phyloP scores from a whole-genome alignment of 1,140 invertebrate species.

The Goniozus legneri region DNA sequence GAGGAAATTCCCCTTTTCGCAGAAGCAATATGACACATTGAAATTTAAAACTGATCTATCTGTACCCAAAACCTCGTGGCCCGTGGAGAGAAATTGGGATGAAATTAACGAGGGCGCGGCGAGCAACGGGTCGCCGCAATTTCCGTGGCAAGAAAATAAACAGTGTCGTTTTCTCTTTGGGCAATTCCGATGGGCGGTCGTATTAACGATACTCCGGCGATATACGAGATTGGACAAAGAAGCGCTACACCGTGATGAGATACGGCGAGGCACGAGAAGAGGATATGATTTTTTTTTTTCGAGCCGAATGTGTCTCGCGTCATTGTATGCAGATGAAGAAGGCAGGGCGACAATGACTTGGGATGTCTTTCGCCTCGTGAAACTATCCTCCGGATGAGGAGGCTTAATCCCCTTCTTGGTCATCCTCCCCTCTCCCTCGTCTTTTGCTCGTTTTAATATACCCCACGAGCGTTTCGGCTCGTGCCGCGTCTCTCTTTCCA shows the following conservation, averaged over 20 bases:
- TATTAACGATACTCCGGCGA: conserved; percentile 45
- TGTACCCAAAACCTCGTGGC: too few relatives aligned
- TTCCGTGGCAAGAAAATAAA: too few relatives aligned
- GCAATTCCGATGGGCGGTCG: conserved; percentile 44
- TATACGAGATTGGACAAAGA: conserved; percentile 16
- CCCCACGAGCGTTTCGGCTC: too few relatives aligned
- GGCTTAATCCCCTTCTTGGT: conserved; percentile 16
- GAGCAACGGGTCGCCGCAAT: too few relatives aligned
- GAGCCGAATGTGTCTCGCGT: conserved; percentile 36
- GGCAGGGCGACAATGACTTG: conserved; percentile 53
- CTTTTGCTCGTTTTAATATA: too few relatives aligned
- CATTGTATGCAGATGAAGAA: conserved; percentile 56
- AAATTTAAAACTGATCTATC: too few relatives aligned
- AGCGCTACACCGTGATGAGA: conserved; percentile 2
- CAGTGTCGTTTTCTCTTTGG: conserved; percentile 41
- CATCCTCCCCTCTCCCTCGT: conserved; percentile 8
- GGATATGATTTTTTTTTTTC: conserved; percentile 5
- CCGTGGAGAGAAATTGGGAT: too few relatives aligned
- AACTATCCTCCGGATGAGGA: too few relatives aligned
- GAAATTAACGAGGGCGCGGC: too few relatives aligned
- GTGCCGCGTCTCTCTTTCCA: conserved; percentile 22
- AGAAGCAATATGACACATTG: too few relatives aligned
- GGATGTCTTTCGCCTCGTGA: conserved; percentile 11
- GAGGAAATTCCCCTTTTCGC: too few relatives aligned
- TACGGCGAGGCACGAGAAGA: neutral